Evolutionary conservation across 2,797 vertebrate species (phyloP).

Genomic region (Lepidocolaptes lacrymiger): DNA sequence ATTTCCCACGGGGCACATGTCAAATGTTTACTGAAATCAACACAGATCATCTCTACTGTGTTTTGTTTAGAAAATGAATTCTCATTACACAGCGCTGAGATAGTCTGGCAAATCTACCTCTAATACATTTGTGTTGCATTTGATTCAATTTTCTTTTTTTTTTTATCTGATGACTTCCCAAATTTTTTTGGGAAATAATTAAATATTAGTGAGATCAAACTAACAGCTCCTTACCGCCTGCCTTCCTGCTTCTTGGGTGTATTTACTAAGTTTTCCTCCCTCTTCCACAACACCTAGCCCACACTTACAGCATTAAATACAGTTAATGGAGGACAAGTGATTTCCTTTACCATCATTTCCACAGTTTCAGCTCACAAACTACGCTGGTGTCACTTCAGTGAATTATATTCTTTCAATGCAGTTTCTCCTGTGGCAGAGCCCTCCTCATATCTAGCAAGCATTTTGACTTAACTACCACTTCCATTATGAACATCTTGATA

Average conservation of each 20-base stretch:
- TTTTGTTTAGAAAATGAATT: neutral
- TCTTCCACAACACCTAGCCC: accelerated
- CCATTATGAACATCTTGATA: accelerated
- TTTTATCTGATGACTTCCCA: neutral
- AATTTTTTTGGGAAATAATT: neutral
- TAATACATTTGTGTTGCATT: neutral
- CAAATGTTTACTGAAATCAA: neutral
- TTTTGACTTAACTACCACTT: neutral
- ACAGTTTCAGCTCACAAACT: neutral
- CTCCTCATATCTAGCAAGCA: neutral
- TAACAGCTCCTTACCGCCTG: neutral
- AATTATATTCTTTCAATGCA: neutral
- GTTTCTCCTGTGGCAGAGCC: neutral
- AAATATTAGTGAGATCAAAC: neutral
- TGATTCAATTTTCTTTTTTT: neutral
- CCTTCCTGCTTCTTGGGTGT: neutral
- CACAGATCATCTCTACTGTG: neutral
- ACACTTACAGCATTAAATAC: neutral
- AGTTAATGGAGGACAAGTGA: accelerated
- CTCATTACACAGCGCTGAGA: neutral
- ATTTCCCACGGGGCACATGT: neutral
- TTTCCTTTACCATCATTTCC: neutral
- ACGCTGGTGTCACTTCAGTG: neutral
- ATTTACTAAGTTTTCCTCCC: neutral
- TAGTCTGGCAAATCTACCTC: neutral